Conservation (phyloP, 1,140 invertebrate genomes). For the Glomeris maerens region DNA sequence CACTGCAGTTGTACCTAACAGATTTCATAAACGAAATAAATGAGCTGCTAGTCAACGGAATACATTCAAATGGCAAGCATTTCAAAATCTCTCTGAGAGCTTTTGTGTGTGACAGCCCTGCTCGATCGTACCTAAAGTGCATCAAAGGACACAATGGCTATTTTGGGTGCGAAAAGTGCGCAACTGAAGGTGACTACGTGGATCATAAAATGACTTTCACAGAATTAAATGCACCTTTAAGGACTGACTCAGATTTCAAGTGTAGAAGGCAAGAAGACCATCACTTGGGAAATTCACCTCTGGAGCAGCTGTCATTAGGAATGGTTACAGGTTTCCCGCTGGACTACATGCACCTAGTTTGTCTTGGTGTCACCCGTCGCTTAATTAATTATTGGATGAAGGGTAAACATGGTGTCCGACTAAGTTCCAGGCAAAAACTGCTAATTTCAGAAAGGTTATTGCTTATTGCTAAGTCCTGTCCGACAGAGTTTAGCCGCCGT, state of each 20-base stretch:
- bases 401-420: constrained; percentile 10
- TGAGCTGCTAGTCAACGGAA: constrained; percentile 16
- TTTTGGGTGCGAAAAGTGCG: constrained; percentile 27
- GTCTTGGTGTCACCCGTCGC: constrained; percentile 23
- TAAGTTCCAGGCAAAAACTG: constrained; percentile 1
- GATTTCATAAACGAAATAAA: constrained; percentile 24
- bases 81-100: too few species aligned
- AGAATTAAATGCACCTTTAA: constrained; percentile 10
- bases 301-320: constrained; percentile 14
- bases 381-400: constrained; percentile 24
- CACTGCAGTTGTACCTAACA: constrained; percentile 20
- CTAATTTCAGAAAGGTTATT: constrained; percentile 15
- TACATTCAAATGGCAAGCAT: constrained; percentile 16
- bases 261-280: constrained; percentile 15
- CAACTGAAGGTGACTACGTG: constrained; percentile 18
- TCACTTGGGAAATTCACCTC: constrained; percentile 8
- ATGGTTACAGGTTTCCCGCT: constrained; percentile 22
- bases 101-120: constrained; percentile 30
- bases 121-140: constrained; percentile 26
- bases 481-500: constrained; percentile 30
- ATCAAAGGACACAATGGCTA: constrained; percentile 28
- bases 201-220: constrained; percentile 21
- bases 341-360: constrained; percentile 27
- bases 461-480: constrained; percentile 13
- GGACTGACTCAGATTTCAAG: constrained; percentile 23